Conservation (phyloP, 92 coral and sea anemone genomes). For the Umimayanthus kanabou region DNA sequence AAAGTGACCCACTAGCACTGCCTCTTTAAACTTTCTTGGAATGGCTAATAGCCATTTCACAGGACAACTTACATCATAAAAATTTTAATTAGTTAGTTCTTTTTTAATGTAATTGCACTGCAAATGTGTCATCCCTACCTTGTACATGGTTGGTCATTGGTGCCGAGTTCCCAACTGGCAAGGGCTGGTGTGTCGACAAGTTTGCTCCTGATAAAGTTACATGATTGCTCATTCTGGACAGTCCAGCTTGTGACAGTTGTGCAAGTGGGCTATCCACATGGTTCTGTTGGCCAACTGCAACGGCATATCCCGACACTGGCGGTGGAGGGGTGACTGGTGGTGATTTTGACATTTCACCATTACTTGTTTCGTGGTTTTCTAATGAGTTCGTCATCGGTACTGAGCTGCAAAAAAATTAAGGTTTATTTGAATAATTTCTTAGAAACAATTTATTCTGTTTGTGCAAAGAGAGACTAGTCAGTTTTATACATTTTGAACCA, state of each 20-base stretch:
- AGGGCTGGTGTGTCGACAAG: constrained; percentile 43
- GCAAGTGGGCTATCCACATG: constrained; percentile 68
- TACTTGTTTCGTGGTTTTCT: constrained; percentile 84
- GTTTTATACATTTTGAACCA: too few species aligned
- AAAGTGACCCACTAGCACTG: neutral
- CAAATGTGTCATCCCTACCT: neutral
- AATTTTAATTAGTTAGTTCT: too few species aligned
- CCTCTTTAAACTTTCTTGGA: too few species aligned
- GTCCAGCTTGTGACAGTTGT: constrained; percentile 57
- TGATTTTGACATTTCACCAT: constrained; percentile 69
- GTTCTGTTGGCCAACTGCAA: constrained; percentile 90
- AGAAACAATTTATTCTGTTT: neutral
- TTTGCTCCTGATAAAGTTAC: constrained; percentile 52
- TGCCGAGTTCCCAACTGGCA: constrained; percentile 41
- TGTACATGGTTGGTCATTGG: constrained; percentile 44
- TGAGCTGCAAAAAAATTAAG: constrained; percentile 44
- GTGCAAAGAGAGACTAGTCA: neutral
- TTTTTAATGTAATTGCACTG: neutral
- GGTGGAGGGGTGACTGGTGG: constrained; percentile 84
- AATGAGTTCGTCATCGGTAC: constrained; percentile 60
- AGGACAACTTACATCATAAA: too few species aligned
- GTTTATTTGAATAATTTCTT: too few species aligned
- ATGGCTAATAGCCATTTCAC: neutral
- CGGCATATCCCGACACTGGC: constrained; percentile 96
- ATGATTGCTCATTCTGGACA: constrained; percentile 73